Conservation (phyloP, 2,113 vertebrate genomes). For the Semnornis frantzii region DNA sequence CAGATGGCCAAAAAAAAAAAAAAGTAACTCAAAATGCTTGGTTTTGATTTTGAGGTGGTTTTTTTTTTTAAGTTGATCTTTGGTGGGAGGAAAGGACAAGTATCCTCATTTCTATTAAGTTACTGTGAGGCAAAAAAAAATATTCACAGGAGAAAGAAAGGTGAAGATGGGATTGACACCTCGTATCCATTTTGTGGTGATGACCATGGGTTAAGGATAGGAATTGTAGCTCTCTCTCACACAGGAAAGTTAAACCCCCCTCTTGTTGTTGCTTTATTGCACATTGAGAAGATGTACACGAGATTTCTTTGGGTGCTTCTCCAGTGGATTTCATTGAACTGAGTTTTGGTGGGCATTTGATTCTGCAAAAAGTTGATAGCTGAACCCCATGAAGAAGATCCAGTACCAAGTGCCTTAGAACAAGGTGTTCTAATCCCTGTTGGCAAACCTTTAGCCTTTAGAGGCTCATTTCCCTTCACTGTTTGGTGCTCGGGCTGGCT, state of each 20-base stretch:
- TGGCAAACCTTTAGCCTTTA: background rate
- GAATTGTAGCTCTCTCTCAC: background rate
- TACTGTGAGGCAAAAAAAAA: background rate
- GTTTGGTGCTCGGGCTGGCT: background rate
- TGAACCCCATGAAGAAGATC: background rate
- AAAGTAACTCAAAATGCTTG: background rate
- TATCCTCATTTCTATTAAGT: background rate
- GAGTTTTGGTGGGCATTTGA: background rate
- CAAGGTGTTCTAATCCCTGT: accelerated
- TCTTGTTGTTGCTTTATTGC: background rate
- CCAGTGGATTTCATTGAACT: background rate
- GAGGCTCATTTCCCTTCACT: background rate
- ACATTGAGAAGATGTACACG: background rate
- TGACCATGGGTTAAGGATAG: background rate
- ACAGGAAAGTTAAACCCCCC: background rate
- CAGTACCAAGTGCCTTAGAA: background rate
- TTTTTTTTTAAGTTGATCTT: background rate
- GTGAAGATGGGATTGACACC: background rate
- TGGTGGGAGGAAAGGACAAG: background rate
- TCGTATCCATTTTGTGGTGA: background rate
- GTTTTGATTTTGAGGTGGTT: background rate
- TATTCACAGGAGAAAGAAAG: background rate
- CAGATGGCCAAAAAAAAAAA: constrained; percentile 38
- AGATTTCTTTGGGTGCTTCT: background rate
- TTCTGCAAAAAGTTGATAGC: background rate